These are phyloP conservation scores for Nannospalax galili DNA, from an alignment of 2,113 vertebrate species.

Conservation along the genomic window DNA sequence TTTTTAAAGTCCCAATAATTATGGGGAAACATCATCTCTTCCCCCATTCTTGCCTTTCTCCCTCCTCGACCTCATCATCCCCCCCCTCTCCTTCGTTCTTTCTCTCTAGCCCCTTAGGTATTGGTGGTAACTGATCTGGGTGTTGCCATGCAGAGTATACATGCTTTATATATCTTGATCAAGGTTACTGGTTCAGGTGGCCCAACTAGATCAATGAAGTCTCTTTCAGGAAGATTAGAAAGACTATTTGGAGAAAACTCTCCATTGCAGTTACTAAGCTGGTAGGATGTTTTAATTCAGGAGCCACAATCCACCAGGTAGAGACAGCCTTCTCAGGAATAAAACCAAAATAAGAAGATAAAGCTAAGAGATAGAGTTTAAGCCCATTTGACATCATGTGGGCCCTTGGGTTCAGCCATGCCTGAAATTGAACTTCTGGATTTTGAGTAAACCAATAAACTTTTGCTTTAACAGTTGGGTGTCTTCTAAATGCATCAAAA, in stretches of 20 bases:
- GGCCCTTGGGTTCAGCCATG: background rate
- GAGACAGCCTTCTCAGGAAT: conserved; percentile 8
- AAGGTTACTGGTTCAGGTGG: background rate
- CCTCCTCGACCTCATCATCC: background rate
- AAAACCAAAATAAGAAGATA: conserved; percentile 42
- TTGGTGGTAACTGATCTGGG: background rate
- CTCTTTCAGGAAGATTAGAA: background rate
- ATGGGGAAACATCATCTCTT: background rate
- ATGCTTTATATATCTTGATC: background rate
- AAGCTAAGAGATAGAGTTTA: conserved; percentile 3
- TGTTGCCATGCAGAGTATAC: background rate
- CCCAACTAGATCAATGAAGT: background rate
- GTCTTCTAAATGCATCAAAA: conserved; percentile 29
- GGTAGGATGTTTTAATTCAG: background rate
- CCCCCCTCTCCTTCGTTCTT: background rate
- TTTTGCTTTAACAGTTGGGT: conserved; percentile 36
- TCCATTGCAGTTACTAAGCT: background rate
- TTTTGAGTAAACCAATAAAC: background rate
- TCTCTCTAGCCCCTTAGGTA: background rate
- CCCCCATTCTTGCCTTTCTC: too few relatives aligned
- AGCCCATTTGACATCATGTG: background rate
- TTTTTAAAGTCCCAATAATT: background rate
- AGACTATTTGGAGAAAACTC: conserved; percentile 6
- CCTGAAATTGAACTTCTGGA: conserved; percentile 29
- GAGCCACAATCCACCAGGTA: background rate